Conservation (phyloP, 2,888 invertebrate genomes). For the Patella caerulea region DNA sequence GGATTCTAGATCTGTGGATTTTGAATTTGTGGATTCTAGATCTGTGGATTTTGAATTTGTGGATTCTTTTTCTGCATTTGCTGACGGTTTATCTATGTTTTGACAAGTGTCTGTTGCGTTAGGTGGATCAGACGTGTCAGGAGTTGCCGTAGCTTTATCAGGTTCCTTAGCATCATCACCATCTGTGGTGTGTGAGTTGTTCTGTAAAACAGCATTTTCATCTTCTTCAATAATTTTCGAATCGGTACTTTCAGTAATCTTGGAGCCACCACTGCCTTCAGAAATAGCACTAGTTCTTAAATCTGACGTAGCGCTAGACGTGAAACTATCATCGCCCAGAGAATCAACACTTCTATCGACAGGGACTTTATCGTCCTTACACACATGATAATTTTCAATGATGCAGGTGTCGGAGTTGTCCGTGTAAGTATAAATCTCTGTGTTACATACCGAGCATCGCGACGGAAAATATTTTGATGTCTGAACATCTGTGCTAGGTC, state of each 20-base stretch:
- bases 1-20: too few relatives aligned
- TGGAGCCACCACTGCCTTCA: conserved; percentile 2
- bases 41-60: too few relatives aligned
- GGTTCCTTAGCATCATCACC: too few relatives aligned
- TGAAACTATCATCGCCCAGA: not conserved
- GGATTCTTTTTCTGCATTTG: too few relatives aligned
- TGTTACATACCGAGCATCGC: conserved; percentile 56
- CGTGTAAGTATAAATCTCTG: conserved; percentile 56
- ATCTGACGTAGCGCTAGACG: too few relatives aligned
- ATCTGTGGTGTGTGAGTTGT: too few relatives aligned
- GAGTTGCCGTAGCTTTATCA: too few relatives aligned
- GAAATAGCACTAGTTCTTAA: too few relatives aligned
- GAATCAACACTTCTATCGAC: not conserved
- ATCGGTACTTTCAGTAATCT: conserved; percentile 24
- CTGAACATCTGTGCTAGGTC: conserved; percentile 15
- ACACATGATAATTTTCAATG: conserved; percentile 52
- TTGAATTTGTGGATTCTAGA: too few relatives aligned
- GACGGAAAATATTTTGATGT: conserved; percentile 43
- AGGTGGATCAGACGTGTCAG: too few relatives aligned
- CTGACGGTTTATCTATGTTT: too few relatives aligned
- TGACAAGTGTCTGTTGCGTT: too few relatives aligned
- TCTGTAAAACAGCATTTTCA: not conserved
- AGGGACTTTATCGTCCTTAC: conserved; percentile 21
- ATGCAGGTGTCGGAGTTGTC: conserved; percentile 57
- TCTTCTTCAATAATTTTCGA: conserved; percentile 25